phyloP scores from a whole-genome alignment of 2,113 vertebrate species.

The Tachycineta bicolor region DNA sequence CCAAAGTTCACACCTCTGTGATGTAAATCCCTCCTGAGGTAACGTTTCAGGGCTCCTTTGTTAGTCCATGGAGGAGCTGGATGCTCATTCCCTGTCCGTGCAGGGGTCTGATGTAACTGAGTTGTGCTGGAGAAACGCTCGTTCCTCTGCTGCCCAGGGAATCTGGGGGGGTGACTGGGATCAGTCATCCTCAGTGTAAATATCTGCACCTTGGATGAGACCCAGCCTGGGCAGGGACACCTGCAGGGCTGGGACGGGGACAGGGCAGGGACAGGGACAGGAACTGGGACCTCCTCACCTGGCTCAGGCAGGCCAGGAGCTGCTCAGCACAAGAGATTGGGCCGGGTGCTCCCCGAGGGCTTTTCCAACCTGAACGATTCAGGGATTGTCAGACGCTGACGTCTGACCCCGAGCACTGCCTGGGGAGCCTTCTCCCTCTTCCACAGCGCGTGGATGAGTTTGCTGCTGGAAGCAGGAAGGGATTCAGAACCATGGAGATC shows the following conservation, averaged over 20 bases:
- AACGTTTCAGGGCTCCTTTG: not conserved
- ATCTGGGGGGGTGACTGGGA: not conserved
- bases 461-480: not conserved
- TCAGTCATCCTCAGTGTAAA: not conserved
- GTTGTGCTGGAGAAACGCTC: not conserved
- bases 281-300: not conserved
- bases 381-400: rapidly evolving
- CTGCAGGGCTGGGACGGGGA: not conserved
- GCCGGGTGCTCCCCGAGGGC: rapidly evolving
- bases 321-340: rapidly evolving
- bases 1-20: not conserved
- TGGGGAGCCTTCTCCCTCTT: not conserved
- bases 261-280: not conserved
- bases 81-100: not conserved
- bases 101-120: not conserved
- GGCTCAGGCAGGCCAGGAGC: not conserved
- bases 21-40: not conserved
- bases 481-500: not conserved
- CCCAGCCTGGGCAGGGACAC: not conserved
- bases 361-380: rapidly evolving
- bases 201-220: not conserved
- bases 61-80: not conserved
- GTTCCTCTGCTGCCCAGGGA: not conserved
- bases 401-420: not conserved
- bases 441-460: rapidly evolving